A percentile compares a stretch with the other conserved stretches of the same genome.
Conservation (phyloP, 2,888 invertebrate genomes). For the Mactromeris polynyma region DNA sequence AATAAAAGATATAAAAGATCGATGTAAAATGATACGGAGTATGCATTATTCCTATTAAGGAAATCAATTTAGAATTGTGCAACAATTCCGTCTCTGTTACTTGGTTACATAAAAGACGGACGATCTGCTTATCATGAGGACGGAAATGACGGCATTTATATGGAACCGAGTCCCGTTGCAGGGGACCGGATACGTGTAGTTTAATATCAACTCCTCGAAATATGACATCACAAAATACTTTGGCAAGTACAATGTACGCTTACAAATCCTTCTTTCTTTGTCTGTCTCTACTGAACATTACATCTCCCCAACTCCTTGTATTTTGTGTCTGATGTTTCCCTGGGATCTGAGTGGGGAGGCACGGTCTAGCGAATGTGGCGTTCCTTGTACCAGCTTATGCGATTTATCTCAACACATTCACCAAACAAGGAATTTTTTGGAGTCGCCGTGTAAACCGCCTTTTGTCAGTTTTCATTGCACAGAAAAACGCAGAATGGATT, state of each 20-base stretch:
- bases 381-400: too few species aligned
- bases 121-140: background rate
- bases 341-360: too few species aligned
- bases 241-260: background rate
- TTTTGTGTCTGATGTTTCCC: too few species aligned
- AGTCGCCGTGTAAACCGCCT: too few species aligned
- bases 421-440: too few species aligned
- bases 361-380: too few species aligned
- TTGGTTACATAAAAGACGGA: background rate
- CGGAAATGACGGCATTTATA: conserved; percentile 7
- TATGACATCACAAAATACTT: background rate
- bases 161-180: background rate
- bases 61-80: conserved; percentile 13
- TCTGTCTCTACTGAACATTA: background rate
- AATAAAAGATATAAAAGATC: conserved; percentile 23
- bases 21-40: background rate
- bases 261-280: background rate
- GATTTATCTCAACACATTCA: too few species aligned
- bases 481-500: too few species aligned
- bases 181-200: background rate
- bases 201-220: background rate
- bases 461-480: too few species aligned
- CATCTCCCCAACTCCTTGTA: too few species aligned
- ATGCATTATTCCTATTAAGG: conserved; percentile 22
- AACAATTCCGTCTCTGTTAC: background rate